Evolutionary conservation across 2,888 invertebrate species (phyloP).

Genomic region (Polydrusus cervinus): DNA sequence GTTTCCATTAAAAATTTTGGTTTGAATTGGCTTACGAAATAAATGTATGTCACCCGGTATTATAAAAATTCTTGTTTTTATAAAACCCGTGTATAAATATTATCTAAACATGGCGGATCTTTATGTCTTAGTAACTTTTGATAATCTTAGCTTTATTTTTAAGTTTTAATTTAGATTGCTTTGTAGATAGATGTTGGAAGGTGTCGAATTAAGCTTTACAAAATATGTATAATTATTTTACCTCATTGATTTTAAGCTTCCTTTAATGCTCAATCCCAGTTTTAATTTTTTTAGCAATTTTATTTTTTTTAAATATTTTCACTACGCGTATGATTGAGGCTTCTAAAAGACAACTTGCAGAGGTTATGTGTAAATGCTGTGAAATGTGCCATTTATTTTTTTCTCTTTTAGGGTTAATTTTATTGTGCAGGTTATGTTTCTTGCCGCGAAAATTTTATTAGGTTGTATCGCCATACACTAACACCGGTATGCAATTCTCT

Average conservation of each 20-base stretch:
- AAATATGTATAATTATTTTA: constrained; percentile 12
- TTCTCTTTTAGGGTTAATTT: constrained; percentile 22
- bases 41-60: no score
- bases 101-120: no score
- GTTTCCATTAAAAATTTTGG: no score
- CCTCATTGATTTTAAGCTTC: constrained; percentile 17
- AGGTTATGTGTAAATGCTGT: constrained; percentile 63
- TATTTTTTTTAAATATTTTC: background rate
- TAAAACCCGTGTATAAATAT: no score
- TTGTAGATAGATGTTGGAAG: constrained; percentile 11
- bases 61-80: no score
- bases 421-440: constrained; percentile 20
- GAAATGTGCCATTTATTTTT: constrained; percentile 70
- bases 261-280: constrained; percentile 7
- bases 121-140: constrained; percentile 10
- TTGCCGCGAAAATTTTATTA: background rate
- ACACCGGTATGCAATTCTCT: no score
- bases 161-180: constrained; percentile 23
- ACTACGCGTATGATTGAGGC: background rate
- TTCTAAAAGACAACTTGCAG: constrained; percentile 20
- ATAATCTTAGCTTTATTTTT: constrained; percentile 21
- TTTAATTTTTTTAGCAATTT: constrained; percentile 10
- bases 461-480: no score
- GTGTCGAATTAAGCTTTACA: constrained; percentile 2
- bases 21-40: no score